These are phyloP conservation scores for Trematomus loennbergii DNA, from an alignment of 2,113 vertebrate species.

Conservation along the genomic window DNA sequence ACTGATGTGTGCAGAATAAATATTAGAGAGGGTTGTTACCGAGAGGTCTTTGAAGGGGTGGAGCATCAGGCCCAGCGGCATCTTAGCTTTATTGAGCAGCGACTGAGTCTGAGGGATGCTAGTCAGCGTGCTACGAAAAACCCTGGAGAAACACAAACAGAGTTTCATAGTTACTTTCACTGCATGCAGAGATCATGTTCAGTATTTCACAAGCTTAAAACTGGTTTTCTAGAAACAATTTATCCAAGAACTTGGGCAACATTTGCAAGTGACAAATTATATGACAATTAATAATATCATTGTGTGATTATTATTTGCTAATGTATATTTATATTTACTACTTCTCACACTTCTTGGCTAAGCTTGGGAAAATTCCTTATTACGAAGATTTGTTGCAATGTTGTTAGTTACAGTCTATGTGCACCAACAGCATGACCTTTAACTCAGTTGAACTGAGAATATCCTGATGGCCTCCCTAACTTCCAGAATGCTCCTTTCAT, in stretches of 20 bases:
- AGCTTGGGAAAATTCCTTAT: no score
- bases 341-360: no score
- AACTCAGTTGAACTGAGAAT: no score
- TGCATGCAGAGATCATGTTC: neutral
- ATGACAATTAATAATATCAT: no score
- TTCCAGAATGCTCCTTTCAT: no score
- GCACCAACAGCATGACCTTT: no score
- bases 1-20: neutral
- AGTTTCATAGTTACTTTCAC: neutral
- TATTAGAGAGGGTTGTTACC: constrained; percentile 80
- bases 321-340: no score
- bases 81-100: constrained; percentile 97
- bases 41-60: constrained; percentile 98
- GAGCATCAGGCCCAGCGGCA: constrained; percentile 95
- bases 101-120: constrained; percentile 98
- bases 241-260: neutral
- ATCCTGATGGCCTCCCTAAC: no score
- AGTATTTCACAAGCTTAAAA: neutral
- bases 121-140: constrained; percentile 94
- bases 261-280: neutral
- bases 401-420: no score
- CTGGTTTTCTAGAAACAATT: neutral
- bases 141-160: constrained; percentile 78
- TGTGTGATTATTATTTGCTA: no score
- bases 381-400: no score